Evolutionary conservation across 1,140 invertebrate species (phyloP).

Genomic region (Bombus waltoni): DNA sequence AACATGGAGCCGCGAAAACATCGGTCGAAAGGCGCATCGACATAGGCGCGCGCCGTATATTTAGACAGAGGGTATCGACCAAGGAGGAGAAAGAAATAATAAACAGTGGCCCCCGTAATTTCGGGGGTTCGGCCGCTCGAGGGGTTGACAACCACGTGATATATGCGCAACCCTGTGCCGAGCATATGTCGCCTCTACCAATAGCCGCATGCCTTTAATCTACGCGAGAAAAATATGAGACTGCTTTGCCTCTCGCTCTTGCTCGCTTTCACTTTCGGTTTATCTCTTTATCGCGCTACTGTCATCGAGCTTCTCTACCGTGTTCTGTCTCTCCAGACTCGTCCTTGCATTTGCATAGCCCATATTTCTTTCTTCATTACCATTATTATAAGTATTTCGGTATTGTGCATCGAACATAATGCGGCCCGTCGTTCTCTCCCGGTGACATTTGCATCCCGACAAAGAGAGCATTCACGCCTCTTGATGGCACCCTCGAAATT

Average conservation of each 20-base stretch:
- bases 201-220: slow-evolving; percentile 46
- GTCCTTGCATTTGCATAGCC: slow-evolving; percentile 61
- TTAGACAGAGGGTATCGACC: slow-evolving; percentile 52
- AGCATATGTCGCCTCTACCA: slow-evolving; percentile 65
- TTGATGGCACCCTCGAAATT: slow-evolving; percentile 56
- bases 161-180: slow-evolving; percentile 51
- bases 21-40: not conserved
- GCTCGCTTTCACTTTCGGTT: not conserved
- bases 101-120: slow-evolving; percentile 72
- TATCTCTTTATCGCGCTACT: not conserved
- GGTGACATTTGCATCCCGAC: slow-evolving; percentile 79
- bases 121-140: slow-evolving; percentile 61
- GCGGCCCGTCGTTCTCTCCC: slow-evolving; percentile 50
- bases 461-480: slow-evolving; percentile 79
- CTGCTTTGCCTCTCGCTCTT: not conserved
- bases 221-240: slow-evolving; percentile 46
- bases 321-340: slow-evolving; percentile 7
- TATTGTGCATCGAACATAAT: slow-evolving; percentile 73
- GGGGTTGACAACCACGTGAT: slow-evolving; percentile 71
- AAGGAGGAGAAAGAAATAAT: slow-evolving; percentile 63
- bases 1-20: slow-evolving; percentile 22
- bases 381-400: slow-evolving; percentile 76
- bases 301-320: not conserved
- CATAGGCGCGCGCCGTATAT: slow-evolving; percentile 44
- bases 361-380: slow-evolving; percentile 81